A percentile compares a stretch with the other conserved stretches of the same genome.
These are phyloP conservation scores for Celastrina argiolus DNA, from an alignment of 2,888 invertebrate species.

Conservation along the genomic window DNA sequence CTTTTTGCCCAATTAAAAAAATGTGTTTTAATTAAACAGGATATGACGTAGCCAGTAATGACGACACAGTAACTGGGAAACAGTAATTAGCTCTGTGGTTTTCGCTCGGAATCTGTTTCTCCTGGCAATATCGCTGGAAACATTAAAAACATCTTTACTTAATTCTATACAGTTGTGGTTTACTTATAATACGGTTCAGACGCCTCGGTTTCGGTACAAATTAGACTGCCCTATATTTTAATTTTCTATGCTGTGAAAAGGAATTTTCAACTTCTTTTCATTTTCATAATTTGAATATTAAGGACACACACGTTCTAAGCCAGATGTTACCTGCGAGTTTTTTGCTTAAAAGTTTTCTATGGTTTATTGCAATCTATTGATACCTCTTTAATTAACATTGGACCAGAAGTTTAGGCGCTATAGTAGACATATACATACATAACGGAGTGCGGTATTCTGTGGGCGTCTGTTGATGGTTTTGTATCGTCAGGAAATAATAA, in stretches of 20 bases:
- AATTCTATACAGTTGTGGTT: not conserved
- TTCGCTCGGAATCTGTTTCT: not conserved
- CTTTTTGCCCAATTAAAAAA: too few species aligned
- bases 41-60: not conserved
- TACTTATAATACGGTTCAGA: not conserved
- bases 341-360: not conserved
- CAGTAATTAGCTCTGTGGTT: not conserved
- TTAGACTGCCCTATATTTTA: not conserved
- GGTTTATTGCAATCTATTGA: too few species aligned
- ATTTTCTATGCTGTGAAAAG: not conserved
- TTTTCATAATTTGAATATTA: not conserved
- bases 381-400: too few species aligned
- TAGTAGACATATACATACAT: too few species aligned
- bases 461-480: too few species aligned
- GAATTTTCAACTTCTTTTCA: not conserved
- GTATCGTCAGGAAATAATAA: too few species aligned
- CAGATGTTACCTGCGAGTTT: not conserved
- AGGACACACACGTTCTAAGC: too few species aligned
- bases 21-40: not conserved
- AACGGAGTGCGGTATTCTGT: too few species aligned
- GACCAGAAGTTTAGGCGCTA: too few species aligned
- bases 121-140: not conserved
- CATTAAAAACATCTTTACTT: constrained; percentile 4
- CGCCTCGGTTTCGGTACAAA: not conserved
- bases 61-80: constrained; percentile 1